Base-by-base conservation (phyloP, 2,888 invertebrate species). In the Lamellibrachia columna region DNA sequence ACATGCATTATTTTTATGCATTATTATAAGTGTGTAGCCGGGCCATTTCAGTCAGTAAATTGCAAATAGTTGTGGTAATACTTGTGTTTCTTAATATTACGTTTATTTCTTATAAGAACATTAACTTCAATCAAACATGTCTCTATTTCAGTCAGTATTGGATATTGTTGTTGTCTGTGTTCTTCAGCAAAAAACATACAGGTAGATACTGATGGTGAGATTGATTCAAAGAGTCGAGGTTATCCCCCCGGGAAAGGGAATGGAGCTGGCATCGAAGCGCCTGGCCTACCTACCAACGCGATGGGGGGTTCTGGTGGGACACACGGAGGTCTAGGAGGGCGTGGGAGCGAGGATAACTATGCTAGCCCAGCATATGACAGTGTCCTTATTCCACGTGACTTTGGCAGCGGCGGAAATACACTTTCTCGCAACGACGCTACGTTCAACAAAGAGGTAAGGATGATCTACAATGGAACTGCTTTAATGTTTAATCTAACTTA, bases 281-380 rank as follows among this genome's bases (percentile, higher is more conserved):
- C 75, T 75, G 75, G 22, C 75, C 22, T 75, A 2, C 22, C 75
- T 40, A 40, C 40, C 40, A 40, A 40, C 40, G 40, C 40, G 40
- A 40, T 40, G 15, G 75, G 75, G 7, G 94, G 95, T n/a, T 94
- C 94, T 15, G 95, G 95, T n/a, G 95, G 94, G 0, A 94, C 95
- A 0, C 95, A 95, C 91, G 95, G 95, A 58, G 95, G 95, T 90
- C 93, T 95, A 7, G 95, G 95, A n/a, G 95, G 95, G 3, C 91
- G 75, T 11, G 95, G 95, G 9, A 93, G 93, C 90, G 92, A 93
- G n/a, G 92, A 90, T 90, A 93, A 93, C 8, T 60, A 92, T 91
- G 92, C 95, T 4, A 60, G 92, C 15, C 58, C 91, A n/a, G 94
- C 95, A 9, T 94, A 95, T 92, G 95, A 94, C 52, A 94, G 94